A percentile compares a stretch with the other conserved stretches of the same genome.
Evolutionary conservation across 1,140 invertebrate genomes (phyloP).

Genomic region (Diplogasteroides magnus): DNA sequence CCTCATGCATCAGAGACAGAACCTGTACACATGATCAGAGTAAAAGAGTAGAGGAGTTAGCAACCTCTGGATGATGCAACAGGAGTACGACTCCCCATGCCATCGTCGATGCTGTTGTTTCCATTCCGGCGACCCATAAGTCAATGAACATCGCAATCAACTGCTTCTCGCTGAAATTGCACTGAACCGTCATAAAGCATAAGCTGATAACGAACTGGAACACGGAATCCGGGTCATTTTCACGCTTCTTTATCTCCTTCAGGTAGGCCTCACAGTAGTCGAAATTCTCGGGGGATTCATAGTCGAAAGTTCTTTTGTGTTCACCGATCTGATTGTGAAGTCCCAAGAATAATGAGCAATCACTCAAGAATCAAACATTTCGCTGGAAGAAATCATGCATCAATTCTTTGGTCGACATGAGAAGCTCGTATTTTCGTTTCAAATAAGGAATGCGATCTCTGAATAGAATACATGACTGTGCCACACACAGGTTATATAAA

Average conservation of each 20-base stretch:
- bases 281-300: slow-evolving; percentile 4
- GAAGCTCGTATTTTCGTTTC: too few relatives aligned
- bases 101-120: slow-evolving; percentile 57
- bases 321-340: slow-evolving; percentile 4
- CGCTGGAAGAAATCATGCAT: slow-evolving; percentile 23
- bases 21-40: background rate
- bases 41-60: slow-evolving; percentile 21
- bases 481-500: background rate
- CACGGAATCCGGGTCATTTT: slow-evolving; percentile 14
- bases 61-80: slow-evolving; percentile 53
- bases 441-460: background rate
- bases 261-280: slow-evolving; percentile 30
- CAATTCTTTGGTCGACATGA: background rate
- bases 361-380: slow-evolving; percentile 16
- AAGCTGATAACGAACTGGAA: background rate
- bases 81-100: slow-evolving; percentile 57
- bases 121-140: slow-evolving; percentile 56
- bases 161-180: slow-evolving; percentile 19
- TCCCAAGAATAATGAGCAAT: slow-evolving; percentile 1
- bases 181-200: background rate
- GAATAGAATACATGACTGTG: background rate
- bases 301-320: slow-evolving; percentile 3
- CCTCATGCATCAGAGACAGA: slow-evolving; percentile 51
- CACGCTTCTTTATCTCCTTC: slow-evolving; percentile 21
- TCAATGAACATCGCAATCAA: slow-evolving; percentile 33